Evolutionary conservation across 1,140 invertebrate species (phyloP), one percentile per base, ranked within the genome.

Genomic region (Drosophila saltans): DNA sequence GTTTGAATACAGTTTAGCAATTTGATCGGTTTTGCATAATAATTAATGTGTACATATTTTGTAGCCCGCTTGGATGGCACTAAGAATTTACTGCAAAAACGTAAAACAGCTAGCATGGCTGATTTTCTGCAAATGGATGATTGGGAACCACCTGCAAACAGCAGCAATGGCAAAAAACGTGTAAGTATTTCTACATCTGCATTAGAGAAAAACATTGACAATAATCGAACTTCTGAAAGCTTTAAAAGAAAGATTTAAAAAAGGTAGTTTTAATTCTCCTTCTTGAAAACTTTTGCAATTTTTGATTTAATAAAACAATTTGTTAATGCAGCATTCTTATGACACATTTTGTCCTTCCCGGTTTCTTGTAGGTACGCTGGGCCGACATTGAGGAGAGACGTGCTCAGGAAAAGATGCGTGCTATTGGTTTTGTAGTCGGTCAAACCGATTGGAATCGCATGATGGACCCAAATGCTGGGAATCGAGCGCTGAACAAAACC

Each of bases 341-440:
- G 16, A 16, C 16, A 16, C 16, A 16, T 16, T 16, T 16, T 16
- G 16, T 16, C 16, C 16, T 16, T 16, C 16, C 16, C 16, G 16
- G 16, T 67, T 6, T 9, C 65, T 91, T 92, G 75, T 92, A 98
- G 98, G 98, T 99, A 72, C 95, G 98, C 67, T 99, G 98, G 98
- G 98, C 98, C n/a, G 98, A 99, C 93, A 94, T 99, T 80, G 98
- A 98, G 94, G 98, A 98, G 93, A 94, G 96, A 81, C 96, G 96
- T 78, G 93, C 96, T 78, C 97, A 98, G 93, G 96, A 97, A 86
- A 97, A 97, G 93, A 96, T 98, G 94, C 95, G 97, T 28, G 97
- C 97, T 10, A 96, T 99, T 59, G 98, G 98, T 11, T 99, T 99
- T 93, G 97, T 99, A 40, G 97, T 99, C 52, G 98, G 98, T 3